Conservation (phyloP, 2,888 invertebrate species). For the Andricus curvator region DNA sequence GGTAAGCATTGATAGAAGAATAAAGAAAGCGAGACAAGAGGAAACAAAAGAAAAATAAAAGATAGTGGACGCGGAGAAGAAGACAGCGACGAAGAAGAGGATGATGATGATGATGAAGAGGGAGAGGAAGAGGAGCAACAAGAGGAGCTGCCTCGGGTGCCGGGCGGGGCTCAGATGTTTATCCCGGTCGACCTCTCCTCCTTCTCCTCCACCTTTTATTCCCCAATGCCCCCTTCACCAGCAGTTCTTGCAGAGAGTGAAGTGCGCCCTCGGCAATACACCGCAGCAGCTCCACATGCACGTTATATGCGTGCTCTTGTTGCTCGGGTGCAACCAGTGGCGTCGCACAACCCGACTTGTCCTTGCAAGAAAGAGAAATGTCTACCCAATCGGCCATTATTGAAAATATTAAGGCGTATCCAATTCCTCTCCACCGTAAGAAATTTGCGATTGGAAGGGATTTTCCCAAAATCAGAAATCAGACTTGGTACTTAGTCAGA, state of each 20-base stretch:
- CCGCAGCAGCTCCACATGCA: constrained; percentile 58
- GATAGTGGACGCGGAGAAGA: constrained; percentile 55
- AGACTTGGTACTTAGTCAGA: too few relatives aligned
- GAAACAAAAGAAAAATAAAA: constrained; percentile 54
- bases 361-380: constrained; percentile 12
- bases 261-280: constrained; percentile 71
- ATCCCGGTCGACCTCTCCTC: constrained; percentile 77
- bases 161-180: constrained; percentile 78
- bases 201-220: constrained; percentile 57
- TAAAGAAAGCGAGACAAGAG: constrained; percentile 46
- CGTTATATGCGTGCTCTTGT: constrained; percentile 68
- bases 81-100: constrained; percentile 59
- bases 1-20: constrained; percentile 41
- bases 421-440: not conserved
- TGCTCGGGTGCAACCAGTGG: constrained; percentile 71
- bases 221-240: constrained; percentile 67
- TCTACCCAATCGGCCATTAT: constrained; percentile 23
- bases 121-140: constrained; percentile 65
- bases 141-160: constrained; percentile 70
- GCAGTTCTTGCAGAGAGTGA: constrained; percentile 66
- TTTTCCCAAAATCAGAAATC: not conserved
- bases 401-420: constrained; percentile 10
- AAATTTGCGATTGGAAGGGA: not conserved
- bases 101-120: constrained; percentile 59
- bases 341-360: constrained; percentile 63